Evolutionary conservation across 2,888 invertebrate species (phyloP).

Genomic region (Anagyrus pseudococci): DNA sequence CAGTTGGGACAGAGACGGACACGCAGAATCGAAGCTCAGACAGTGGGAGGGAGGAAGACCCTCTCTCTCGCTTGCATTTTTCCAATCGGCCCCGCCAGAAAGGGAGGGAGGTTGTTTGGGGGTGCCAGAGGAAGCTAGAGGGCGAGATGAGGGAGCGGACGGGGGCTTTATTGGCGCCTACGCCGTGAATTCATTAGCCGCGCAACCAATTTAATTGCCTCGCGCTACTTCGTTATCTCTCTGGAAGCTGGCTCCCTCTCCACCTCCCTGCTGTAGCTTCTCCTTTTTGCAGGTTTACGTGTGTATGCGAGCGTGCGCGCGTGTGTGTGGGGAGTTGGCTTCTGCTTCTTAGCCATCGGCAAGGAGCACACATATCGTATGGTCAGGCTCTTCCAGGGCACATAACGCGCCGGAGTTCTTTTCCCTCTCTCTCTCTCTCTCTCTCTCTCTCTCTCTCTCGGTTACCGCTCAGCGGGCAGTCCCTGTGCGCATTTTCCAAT

Average conservation of each 20-base stretch:
- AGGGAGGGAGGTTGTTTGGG: too few relatives aligned
- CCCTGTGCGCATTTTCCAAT: too few relatives aligned
- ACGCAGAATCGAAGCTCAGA: too few relatives aligned
- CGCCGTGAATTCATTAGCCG: slow-evolving; percentile 55
- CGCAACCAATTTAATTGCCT: slow-evolving; percentile 56
- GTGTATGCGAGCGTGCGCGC: too few relatives aligned
- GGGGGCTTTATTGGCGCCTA: slow-evolving; percentile 46
- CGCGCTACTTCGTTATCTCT: slow-evolving; percentile 45
- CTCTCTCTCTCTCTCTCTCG: neutral
- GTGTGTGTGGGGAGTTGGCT: too few relatives aligned
- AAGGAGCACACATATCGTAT: too few relatives aligned
- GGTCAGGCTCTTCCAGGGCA: too few relatives aligned
- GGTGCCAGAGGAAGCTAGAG: too few relatives aligned
- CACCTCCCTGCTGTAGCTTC: neutral
- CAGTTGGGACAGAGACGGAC: neutral
- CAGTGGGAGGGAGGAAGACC: too few relatives aligned
- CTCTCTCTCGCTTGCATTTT: slow-evolving; percentile 9
- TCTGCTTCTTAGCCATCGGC: too few relatives aligned
- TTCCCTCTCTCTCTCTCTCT: neutral
- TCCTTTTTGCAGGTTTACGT: too few relatives aligned
- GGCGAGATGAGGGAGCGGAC: neutral
- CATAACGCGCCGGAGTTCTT: neutral
- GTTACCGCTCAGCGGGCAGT: too few relatives aligned
- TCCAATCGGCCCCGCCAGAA: neutral
- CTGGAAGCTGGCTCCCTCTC: neutral